Evolutionary conservation across 1,140 invertebrate species (phyloP).

Genomic region (Cepaea nemoralis): DNA sequence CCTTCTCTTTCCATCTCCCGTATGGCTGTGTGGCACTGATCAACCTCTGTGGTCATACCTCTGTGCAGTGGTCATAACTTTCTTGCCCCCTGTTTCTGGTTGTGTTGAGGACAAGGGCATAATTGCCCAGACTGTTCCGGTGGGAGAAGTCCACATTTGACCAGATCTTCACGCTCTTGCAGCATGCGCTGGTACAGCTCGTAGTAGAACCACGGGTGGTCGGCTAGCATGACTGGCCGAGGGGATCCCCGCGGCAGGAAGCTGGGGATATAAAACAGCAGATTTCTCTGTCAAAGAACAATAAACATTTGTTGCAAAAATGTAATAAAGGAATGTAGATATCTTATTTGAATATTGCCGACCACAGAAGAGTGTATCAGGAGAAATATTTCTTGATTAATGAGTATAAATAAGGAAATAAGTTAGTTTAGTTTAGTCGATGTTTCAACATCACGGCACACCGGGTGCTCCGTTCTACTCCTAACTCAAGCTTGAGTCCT

Average conservation of each 20-base stretch:
- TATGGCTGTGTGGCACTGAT: neutral
- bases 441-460: no score
- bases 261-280: constrained; percentile 16
- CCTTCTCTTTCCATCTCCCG: neutral
- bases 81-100: neutral
- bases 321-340: no score
- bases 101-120: neutral
- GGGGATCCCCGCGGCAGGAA: neutral
- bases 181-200: constrained; percentile 6
- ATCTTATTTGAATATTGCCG: no score
- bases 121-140: neutral
- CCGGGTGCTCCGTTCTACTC: no score
- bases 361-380: no score
- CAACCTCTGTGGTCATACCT: neutral
- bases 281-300: no score
- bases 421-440: no score
- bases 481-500: no score
- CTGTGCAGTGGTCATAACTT: neutral
- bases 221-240: neutral
- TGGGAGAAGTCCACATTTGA: neutral
- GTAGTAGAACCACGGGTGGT: constrained; percentile 1
- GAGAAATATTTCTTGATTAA: no score
- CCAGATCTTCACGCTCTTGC: constrained; percentile 6
- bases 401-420: no score
- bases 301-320: no score